phyloP scores from a whole-genome alignment of 2,888 invertebrate species.

The Heliconius ismenius region DNA sequence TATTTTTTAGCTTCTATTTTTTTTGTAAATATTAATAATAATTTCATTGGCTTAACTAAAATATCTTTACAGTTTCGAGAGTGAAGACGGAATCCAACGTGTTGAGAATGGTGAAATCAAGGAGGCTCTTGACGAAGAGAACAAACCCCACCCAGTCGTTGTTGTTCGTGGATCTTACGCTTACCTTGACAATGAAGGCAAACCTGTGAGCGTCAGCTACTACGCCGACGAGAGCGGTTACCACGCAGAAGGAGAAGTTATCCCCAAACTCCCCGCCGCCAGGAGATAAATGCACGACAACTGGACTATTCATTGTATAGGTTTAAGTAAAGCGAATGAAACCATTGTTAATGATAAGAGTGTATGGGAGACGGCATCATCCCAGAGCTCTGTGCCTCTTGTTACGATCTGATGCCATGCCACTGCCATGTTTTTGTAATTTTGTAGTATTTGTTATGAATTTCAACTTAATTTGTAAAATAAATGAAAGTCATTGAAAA shows the following conservation, averaged over 20 bases:
- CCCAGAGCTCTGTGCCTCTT: conserved; percentile 10
- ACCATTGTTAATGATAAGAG: conserved; percentile 11
- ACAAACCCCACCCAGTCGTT: conserved; percentile 79
- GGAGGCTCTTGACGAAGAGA: conserved; percentile 76
- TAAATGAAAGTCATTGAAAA: conserved; percentile 47
- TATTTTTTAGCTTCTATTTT: neutral
- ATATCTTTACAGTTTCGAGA: conserved; percentile 68
- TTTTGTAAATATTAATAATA: neutral
- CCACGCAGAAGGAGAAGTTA: conserved; percentile 82
- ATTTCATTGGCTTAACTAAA: neutral
- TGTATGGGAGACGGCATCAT: conserved; percentile 13
- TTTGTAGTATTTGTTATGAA: conserved; percentile 58
- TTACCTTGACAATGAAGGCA: conserved; percentile 81
- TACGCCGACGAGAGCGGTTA: conserved; percentile 84
- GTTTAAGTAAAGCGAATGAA: conserved; percentile 1
- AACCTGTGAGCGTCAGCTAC: conserved; percentile 75
- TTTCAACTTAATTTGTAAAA: conserved; percentile 48
- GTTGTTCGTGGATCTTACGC: conserved; percentile 82
- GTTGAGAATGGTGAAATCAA: conserved; percentile 76
- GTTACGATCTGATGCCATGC: conserved; percentile 31
- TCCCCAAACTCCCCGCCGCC: conserved; percentile 76
- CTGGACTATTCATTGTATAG: conserved; percentile 16
- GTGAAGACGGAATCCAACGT: conserved; percentile 79
- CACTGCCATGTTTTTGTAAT: conserved; percentile 68
- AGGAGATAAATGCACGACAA: conserved; percentile 48